Evolutionary conservation across 1,140 invertebrate genomes (phyloP), one percentile per base, ranked within the genome.

Genomic region (Leptinotarsa texana): DNA sequence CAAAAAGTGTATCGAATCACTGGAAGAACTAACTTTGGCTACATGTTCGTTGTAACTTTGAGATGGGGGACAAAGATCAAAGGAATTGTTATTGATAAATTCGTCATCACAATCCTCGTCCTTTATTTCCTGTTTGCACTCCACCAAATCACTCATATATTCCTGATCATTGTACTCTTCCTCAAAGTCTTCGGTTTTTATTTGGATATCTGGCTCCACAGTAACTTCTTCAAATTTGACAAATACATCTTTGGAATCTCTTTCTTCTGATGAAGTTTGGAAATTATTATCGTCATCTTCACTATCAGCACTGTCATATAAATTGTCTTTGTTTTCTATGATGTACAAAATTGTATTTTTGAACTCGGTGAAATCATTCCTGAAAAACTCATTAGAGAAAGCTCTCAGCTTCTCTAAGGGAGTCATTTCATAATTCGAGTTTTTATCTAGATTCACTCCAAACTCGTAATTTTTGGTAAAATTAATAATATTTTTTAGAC

Each of bases 381-480:
- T 77, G 74, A 85, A 85, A 63, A 81, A 85, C 22, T 78, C 81
- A 69, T 79, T 79, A 3, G 83, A 82, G 72, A 85, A 85, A 42
- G 79, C 79, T 49, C 74, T 68, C 13, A 85, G 61, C 70, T 80
- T 80, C 49, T 81, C 82, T 49, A 85, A 77, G 63, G 80, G 81
- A 6, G 79, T 81, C 17, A 72, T 65, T 70, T 82, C 82, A 69
- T 75, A 77, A 67, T 81, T 79, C 42, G 75, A 72, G 33, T 79
- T 76, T 22, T 77, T 79, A 33, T 80, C 77, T 22, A 81, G 48
- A 33, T 77, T 78, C 69, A 80, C 81, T 13, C 82, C 82, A 75
- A 84, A 85, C 72, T 84, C 80, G 74, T 81, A 85, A 49, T 79
- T 81, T 78, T 75, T 80, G 18, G 82, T 84, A 75, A 85, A 85